Base-by-base conservation (phyloP, 1,140 invertebrate species). In the Ectropis grisescens region DNA sequence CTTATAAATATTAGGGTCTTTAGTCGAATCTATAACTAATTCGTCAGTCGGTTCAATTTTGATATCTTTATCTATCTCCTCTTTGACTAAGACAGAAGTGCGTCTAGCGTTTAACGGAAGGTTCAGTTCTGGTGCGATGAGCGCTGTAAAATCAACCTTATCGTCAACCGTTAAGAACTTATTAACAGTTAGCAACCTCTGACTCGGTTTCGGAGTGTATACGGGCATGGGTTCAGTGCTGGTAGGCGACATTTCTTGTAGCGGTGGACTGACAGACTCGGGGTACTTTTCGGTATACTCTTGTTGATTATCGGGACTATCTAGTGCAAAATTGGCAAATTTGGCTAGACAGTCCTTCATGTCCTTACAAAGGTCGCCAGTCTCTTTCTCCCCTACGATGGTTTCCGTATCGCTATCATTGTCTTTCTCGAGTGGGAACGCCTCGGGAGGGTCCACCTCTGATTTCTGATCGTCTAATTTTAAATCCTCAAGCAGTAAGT, bases 341-440 rank as follows among this genome's bases (percentile, higher is more conserved):
- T 78, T 75, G 0, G 60, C 66, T 1, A 80, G 39, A 46, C 75
- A 80, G 5, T 74, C 67, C 13, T 78, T 75, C 70, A 78, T 78
- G 19, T 76, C 69, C 29, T 71, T 74, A 28, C 64, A 68, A 7
- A 75, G 36, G 24, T 75, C 68, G 0, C 35, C 51, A 2, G 49
- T 37, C 12, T 74, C 70, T 14, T 66, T 74, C 13, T 80, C 70
- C 0, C 66, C 72, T 2, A 80, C 75, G 13, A 80, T 65, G 0
- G 75, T 80, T 29, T 81, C 76, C 0, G 72, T 56, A 25, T 81
- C 72, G 25, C 67, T 74, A 1, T 67, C 29, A 29, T 67, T 67
- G 13, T 78, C 69, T 30, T 53, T 65, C 5, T 75, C 61, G 34
- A 74, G 16, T 0, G 66, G 61, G 38, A 76, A 78, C 0, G 72